phyloP scores from a whole-genome alignment of 2,113 vertebrate genomes.

The Phoxinus phoxinus region DNA sequence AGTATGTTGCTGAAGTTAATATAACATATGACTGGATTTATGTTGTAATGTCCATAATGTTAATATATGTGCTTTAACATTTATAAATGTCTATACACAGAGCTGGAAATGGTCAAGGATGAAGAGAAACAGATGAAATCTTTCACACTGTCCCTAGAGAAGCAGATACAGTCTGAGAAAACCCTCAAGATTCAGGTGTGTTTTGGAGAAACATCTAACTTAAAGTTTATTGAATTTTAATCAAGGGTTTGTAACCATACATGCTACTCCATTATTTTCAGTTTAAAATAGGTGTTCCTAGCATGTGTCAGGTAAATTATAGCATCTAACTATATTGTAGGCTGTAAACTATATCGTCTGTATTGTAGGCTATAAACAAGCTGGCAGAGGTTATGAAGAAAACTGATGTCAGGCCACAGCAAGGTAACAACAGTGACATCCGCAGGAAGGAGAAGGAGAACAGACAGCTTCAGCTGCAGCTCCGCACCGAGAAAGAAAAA shows the following conservation, averaged over 20 bases:
- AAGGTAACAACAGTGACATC: constrained; percentile 84
- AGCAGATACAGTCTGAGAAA: constrained; percentile 87
- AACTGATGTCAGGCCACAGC: constrained; percentile 74
- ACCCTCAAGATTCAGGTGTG: constrained; percentile 93
- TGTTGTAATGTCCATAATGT: not conserved
- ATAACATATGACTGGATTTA: not conserved
- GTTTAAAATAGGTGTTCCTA: not conserved
- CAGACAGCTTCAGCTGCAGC: constrained; percentile 91
- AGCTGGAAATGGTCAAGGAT: constrained; percentile 81
- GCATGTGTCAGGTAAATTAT: not conserved
- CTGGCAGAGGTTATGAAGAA: constrained; percentile 96
- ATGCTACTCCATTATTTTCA: not conserved
- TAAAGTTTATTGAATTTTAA: not conserved
- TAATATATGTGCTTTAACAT: not conserved
- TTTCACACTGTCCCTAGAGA: constrained; percentile 87
- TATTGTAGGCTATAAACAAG: constrained; percentile 91
- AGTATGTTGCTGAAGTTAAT: constrained; percentile 64
- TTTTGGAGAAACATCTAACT: not conserved
- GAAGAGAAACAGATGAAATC: constrained; percentile 78
- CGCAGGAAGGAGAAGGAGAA: constrained; percentile 95
- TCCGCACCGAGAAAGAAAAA: constrained; percentile 91
- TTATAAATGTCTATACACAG: constrained; percentile 69
- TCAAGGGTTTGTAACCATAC: not conserved
- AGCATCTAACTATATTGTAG: constrained; percentile 66
- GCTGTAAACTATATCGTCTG: constrained; percentile 86